These are phyloP conservation scores for Trimorus sp. DNA, from an alignment of 2,888 invertebrate genomes.

Conservation along the genomic window DNA sequence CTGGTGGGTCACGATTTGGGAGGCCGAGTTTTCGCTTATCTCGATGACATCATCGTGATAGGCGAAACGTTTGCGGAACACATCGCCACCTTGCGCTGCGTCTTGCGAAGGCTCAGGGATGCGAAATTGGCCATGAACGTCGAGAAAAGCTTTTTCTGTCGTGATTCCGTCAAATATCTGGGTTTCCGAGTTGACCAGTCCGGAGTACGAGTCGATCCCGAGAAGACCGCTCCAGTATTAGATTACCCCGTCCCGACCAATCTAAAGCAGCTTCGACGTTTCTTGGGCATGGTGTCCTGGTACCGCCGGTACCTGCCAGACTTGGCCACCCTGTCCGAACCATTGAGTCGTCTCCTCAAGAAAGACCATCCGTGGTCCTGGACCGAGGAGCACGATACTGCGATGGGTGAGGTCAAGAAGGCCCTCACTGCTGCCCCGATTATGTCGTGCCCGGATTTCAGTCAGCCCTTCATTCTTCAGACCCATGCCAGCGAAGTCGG, in stretches of 20 bases:
- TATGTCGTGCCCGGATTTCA: slow-evolving; percentile 63
- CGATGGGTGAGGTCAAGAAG: neutral
- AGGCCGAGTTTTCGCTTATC: slow-evolving; percentile 35
- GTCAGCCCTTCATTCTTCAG: neutral
- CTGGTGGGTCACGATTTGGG: slow-evolving; percentile 11
- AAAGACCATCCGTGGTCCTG: slow-evolving; percentile 21
- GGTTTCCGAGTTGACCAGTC: slow-evolving; percentile 17
- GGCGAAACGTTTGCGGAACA: slow-evolving; percentile 50
- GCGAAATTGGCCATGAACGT: slow-evolving; percentile 12
- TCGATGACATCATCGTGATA: slow-evolving; percentile 56
- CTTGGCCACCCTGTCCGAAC: slow-evolving; percentile 59
- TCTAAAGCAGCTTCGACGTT: neutral
- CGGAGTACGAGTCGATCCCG: neutral
- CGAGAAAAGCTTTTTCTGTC: slow-evolving; percentile 44
- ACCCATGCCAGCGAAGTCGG: neutral
- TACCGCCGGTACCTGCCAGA: slow-evolving; percentile 71
- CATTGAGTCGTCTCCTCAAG: slow-evolving; percentile 28
- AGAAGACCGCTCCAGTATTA: neutral
- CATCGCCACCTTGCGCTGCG: slow-evolving; percentile 20
- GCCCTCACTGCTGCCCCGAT: slow-evolving; percentile 41
- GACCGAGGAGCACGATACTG: slow-evolving; percentile 5
- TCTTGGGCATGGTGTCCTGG: slow-evolving; percentile 62
- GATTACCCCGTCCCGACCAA: neutral
- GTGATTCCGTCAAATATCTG: slow-evolving; percentile 32
- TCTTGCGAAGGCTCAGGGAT: slow-evolving; percentile 9